Evolutionary conservation across 2,797 vertebrate species (phyloP).

Genomic region (Poecile montanus): DNA sequence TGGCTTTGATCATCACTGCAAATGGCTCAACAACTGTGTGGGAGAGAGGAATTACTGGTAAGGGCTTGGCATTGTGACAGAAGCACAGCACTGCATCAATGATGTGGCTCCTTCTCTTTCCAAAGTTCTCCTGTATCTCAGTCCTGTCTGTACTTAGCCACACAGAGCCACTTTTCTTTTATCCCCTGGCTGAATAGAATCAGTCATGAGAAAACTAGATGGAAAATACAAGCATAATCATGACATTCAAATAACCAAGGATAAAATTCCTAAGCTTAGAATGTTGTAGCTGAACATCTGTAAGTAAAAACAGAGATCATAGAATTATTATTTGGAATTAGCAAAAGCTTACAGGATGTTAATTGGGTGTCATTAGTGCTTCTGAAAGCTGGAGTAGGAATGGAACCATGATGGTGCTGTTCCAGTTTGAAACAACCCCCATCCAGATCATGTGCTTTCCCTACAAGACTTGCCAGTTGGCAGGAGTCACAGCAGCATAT

Average conservation of each 20-base stretch:
- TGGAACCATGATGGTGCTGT: not conserved
- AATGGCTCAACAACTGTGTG: conserved; percentile 99
- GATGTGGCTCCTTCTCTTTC: not conserved
- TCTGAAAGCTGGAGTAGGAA: not conserved
- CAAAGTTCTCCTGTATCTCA: not conserved
- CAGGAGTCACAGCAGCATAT: not conserved
- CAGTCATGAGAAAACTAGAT: not conserved
- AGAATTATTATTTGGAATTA: not conserved
- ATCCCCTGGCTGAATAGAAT: not conserved
- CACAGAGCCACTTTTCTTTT: not conserved
- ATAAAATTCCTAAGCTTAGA: not conserved
- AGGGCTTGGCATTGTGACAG: conserved; percentile 42
- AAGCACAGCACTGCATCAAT: not conserved
- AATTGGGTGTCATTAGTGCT: not conserved
- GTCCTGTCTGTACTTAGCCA: not conserved
- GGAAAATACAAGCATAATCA: not conserved
- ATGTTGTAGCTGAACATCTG: not conserved
- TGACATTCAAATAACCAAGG: not conserved
- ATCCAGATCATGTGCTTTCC: not conserved
- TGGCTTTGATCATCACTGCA: conserved; percentile 96
- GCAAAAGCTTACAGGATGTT: not conserved
- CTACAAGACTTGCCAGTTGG: not conserved
- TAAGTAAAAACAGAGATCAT: not conserved
- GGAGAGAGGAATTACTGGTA: conserved; percentile 96
- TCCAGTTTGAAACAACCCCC: not conserved